phyloP scores from a whole-genome alignment of 2,113 vertebrate genomes.

The Mustelus asterias region DNA sequence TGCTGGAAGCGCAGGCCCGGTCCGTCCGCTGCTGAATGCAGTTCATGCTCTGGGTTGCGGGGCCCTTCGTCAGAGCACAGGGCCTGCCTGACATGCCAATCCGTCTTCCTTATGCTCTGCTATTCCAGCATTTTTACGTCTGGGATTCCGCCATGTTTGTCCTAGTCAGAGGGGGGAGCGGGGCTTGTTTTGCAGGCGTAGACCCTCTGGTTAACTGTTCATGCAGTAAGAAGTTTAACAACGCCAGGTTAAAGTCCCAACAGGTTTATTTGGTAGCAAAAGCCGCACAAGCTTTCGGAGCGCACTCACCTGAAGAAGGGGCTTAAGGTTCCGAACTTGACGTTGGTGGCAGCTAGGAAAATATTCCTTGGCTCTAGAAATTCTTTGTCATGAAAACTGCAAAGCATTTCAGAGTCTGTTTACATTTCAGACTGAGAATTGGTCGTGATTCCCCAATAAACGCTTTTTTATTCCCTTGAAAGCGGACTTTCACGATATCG shows the following conservation, averaged over 20 bases:
- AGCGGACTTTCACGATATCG: not conserved
- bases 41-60: not conserved
- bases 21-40: not conserved
- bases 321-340: no score
- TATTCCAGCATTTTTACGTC: not conserved
- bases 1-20: not conserved
- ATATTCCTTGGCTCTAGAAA: not conserved
- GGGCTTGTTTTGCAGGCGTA: not conserved
- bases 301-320: no score
- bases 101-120: not conserved
- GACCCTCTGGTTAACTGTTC: not conserved
- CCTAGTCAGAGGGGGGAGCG: not conserved
- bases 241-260: no score
- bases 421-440: not conserved
- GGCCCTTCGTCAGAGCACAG: not conserved
- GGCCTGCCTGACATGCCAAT: not conserved
- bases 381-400: not conserved
- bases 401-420: not conserved
- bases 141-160: not conserved
- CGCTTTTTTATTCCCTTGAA: not conserved
- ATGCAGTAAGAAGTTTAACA: no score
- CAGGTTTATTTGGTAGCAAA: no score
- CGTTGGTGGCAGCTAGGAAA: not conserved
- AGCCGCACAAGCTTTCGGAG: no score
- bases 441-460: not conserved